phyloP scores from a whole-genome alignment of 2,888 invertebrate genomes.

The Drosophila greeni region DNA sequence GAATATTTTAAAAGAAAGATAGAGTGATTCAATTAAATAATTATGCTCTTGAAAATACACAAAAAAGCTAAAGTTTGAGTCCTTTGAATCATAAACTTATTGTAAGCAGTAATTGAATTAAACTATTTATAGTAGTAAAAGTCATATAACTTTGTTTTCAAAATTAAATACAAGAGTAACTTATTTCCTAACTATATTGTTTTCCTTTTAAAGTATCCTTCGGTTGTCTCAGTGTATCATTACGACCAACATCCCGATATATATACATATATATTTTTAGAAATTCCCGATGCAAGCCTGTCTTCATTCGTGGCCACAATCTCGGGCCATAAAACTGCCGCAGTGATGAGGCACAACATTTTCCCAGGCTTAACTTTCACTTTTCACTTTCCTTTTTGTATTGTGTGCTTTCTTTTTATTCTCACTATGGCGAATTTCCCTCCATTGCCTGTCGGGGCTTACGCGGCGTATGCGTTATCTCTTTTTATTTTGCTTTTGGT shows the following conservation, averaged over 20 bases:
- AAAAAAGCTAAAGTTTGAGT: background rate
- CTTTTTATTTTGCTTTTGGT: background rate
- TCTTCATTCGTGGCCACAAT: constrained; percentile 40
- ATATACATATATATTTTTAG: constrained; percentile 30
- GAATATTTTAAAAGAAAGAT: background rate
- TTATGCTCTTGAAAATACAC: background rate
- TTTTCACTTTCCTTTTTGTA: constrained; percentile 24
- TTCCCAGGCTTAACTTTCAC: constrained; percentile 43
- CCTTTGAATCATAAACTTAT: background rate
- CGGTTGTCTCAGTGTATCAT: background rate
- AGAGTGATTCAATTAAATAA: background rate
- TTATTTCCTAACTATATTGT: background rate
- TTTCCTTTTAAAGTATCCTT: background rate
- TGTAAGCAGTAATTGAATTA: no score
- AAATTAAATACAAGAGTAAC: background rate
- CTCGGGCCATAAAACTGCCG: constrained; percentile 45
- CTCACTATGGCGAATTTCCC: constrained; percentile 13
- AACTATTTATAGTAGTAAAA: no score
- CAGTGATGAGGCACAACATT: constrained; percentile 58
- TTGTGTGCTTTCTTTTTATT: constrained; percentile 6
- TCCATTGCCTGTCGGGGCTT: constrained; percentile 27
- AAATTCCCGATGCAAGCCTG: constrained; percentile 47
- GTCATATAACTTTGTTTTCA: background rate
- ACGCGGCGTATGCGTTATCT: constrained; percentile 32
- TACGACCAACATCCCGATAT: background rate